Base-by-base conservation (phyloP, 2,888 invertebrate species). In the Apodemia mormo region DNA sequence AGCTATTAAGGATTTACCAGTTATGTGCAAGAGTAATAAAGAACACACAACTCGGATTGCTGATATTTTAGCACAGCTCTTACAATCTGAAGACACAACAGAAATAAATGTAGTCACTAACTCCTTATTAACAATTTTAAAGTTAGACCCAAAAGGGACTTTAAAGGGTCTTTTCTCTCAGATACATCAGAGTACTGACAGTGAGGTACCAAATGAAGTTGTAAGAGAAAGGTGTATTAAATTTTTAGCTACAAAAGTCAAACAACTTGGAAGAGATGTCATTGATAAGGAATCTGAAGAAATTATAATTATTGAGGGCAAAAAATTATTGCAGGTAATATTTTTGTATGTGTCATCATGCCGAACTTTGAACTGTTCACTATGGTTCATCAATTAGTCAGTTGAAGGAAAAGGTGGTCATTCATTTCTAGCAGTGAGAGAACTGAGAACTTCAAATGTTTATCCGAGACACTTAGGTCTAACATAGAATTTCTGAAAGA, bases 1-100 rank as follows among this genome's bases (percentile, higher is more conserved):
- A 93, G 98, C 98, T 14, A 98, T 98, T 77, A 98, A 98, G 89
- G 97, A 97, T 83, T 93, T 99, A 73, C 98, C 98, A 12, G 94
- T 95, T 61, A 92, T 99, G 71, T 98, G 98, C 82, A 97, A 97
- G 86, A 97, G 97, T 77, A 96, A 95, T 72, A 96, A 96, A 76
- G 97, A 97, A 75, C 96, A 97, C 81, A 96, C 98, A 0, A 95
- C 96, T 52, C 96, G 97, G 87, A 97, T 99, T 79, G 97, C 98
- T 12, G 98, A 98, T 85, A 97, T 99, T 74, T 94, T 99, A 72
- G 96, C 97, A 6, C 99, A 99, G 84, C 92, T 99, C 64, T 91
- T 99, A 71, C 97, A 97, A 84, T 95, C 97, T 33, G 97, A 98
- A 75, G 98, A 98, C 88, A 88, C 95, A 40, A 94, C 96, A 37